Conservation (phyloP, 2,797 vertebrate species). For the Hafferia zeledoni region DNA sequence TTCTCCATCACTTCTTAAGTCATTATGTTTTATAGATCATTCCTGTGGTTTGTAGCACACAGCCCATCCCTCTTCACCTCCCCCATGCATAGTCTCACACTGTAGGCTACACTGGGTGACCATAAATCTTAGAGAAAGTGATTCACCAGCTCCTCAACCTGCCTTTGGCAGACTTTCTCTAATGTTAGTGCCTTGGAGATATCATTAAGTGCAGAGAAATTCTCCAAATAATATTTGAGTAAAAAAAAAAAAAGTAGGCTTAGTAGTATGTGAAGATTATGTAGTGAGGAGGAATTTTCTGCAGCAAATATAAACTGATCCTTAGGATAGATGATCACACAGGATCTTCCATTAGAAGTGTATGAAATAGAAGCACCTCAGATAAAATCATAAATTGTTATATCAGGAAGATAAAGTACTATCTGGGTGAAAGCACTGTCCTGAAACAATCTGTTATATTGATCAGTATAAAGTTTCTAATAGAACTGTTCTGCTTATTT, state of each 20-base stretch:
- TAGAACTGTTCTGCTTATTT: background rate
- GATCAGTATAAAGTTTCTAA: background rate
- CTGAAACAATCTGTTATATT: background rate
- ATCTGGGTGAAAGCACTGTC: background rate
- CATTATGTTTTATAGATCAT: background rate
- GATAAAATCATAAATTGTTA: background rate
- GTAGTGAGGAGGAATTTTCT: background rate
- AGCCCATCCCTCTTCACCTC: too few species aligned
- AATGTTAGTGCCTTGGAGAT: background rate
- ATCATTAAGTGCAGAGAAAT: background rate
- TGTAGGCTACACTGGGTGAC: background rate
- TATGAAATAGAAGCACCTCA: background rate
- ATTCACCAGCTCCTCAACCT: background rate
- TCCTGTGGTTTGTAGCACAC: background rate
- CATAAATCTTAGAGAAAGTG: background rate
- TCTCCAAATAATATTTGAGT: background rate
- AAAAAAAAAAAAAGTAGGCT: background rate
- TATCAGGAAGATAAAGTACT: background rate
- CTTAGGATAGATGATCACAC: background rate
- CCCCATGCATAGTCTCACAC: background rate
- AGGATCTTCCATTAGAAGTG: background rate
- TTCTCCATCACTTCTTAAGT: background rate
- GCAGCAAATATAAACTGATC: background rate
- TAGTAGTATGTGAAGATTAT: background rate
- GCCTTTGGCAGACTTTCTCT: background rate